These are phyloP conservation scores for Andricus curvator DNA, from an alignment of 2,888 invertebrate genomes.

Conservation along the genomic window DNA sequence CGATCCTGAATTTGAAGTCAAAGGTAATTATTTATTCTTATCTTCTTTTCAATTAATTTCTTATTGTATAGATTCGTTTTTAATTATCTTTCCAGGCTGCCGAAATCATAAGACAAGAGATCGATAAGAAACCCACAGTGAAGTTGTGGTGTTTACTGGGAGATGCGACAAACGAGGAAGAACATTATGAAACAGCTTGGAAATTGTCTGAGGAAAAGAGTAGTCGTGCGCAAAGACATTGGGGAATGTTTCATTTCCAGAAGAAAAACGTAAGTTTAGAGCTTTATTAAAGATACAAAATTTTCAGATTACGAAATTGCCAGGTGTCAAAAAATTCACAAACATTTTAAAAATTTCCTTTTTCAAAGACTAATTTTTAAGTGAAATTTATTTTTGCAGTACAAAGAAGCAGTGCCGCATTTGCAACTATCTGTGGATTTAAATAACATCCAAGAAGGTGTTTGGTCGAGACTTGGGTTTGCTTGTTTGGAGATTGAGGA, in stretches of 20 bases:
- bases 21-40: conserved; percentile 80
- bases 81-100: conserved; percentile 84
- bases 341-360: too few species aligned
- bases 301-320: background rate
- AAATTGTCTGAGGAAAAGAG: conserved; percentile 89
- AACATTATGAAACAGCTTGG: conserved; percentile 95
- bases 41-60: background rate
- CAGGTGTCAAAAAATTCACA: too few species aligned
- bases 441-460: conserved; percentile 91
- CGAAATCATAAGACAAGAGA: conserved; percentile 90
- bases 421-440: conserved; percentile 90
- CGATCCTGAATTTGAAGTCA: conserved; percentile 88
- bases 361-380: background rate
- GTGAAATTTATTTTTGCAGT: conserved; percentile 79
- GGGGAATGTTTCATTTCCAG: conserved; percentile 89
- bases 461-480: conserved; percentile 93
- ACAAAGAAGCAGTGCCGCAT: conserved; percentile 88
- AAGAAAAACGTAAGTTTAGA: conserved; percentile 80
- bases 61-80: conserved; percentile 8
- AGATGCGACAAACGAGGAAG: conserved; percentile 89
- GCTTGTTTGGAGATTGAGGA: conserved; percentile 88
- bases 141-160: conserved; percentile 95
- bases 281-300: background rate
- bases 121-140: conserved; percentile 88
- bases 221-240: conserved; percentile 91